These are phyloP conservation scores for Armadillidium nasatum DNA, from an alignment of 1,140 invertebrate species.

Conservation along the genomic window DNA sequence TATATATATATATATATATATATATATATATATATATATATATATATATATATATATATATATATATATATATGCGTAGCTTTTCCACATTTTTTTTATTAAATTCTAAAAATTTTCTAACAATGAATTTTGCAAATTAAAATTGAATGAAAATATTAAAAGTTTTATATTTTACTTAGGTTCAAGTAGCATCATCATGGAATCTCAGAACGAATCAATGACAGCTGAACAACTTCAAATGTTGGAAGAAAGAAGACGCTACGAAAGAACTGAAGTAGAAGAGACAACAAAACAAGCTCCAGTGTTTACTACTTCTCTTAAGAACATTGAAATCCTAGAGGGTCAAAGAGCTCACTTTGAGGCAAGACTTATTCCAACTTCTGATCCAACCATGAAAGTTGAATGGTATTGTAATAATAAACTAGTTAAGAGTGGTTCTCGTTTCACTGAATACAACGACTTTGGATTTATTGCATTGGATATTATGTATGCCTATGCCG, in stretches of 20 bases:
- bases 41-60: too few species aligned
- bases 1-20: too few species aligned
- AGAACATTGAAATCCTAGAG: constrained; percentile 88
- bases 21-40: too few species aligned
- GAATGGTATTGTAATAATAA: constrained; percentile 96
- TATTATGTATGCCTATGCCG: constrained; percentile 83
- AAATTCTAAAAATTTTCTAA: background rate
- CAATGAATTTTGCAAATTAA: background rate
- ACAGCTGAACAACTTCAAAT: constrained; percentile 78
- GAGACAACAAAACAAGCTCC: constrained; percentile 83
- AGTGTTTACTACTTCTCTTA: constrained; percentile 82
- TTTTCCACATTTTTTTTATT: background rate
- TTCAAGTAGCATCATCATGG: constrained; percentile 60
- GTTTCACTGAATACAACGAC: constrained; percentile 83
- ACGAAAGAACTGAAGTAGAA: constrained; percentile 64
- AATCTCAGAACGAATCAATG: constrained; percentile 73
- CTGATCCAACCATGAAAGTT: constrained; percentile 91
- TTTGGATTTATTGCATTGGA: constrained; percentile 91
- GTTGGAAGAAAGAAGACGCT: constrained; percentile 73
- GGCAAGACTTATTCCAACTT: constrained; percentile 89
- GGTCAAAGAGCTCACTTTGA: constrained; percentile 94
- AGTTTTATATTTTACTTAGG: constrained; percentile 25
- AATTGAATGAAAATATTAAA: background rate
- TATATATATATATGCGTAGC: too few species aligned
- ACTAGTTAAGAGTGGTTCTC: constrained; percentile 66